Conservation (phyloP, 2,888 invertebrate genomes). For the Nineta flava region DNA sequence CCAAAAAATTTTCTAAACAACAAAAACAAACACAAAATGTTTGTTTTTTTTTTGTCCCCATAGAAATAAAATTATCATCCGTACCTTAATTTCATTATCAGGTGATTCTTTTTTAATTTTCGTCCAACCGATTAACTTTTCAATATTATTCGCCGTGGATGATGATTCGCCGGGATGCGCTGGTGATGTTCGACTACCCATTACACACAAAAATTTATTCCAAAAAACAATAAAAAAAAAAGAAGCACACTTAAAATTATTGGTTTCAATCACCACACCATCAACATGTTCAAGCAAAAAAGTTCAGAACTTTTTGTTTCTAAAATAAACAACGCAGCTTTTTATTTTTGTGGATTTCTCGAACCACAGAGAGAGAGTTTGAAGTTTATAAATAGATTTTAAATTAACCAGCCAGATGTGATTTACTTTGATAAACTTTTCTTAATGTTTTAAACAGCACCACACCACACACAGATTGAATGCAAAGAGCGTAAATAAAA, state of each 20-base stretch:
- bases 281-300: background rate
- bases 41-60: background rate
- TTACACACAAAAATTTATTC: constrained; percentile 21
- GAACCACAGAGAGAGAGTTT: too few species aligned
- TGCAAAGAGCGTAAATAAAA: too few species aligned
- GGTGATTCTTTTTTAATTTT: constrained; percentile 50
- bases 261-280: background rate
- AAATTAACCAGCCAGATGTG: too few species aligned
- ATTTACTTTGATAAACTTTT: too few species aligned
- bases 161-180: constrained; percentile 13
- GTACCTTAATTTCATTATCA: constrained; percentile 64
- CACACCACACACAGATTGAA: too few species aligned
- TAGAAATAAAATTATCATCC: constrained; percentile 8
- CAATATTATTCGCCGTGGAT: constrained; percentile 10
- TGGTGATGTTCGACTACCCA: constrained; percentile 37
- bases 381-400: too few species aligned
- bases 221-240: constrained; percentile 9
- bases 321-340: too few species aligned
- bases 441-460: too few species aligned
- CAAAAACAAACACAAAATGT: background rate
- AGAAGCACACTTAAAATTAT: constrained; percentile 9
- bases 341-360: too few species aligned
- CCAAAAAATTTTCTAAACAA: background rate
- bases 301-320: too few species aligned
- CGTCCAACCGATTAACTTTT: constrained; percentile 14